Evolutionary conservation across 2,888 invertebrate species (phyloP).

Genomic region (Bombyx huttoni): DNA sequence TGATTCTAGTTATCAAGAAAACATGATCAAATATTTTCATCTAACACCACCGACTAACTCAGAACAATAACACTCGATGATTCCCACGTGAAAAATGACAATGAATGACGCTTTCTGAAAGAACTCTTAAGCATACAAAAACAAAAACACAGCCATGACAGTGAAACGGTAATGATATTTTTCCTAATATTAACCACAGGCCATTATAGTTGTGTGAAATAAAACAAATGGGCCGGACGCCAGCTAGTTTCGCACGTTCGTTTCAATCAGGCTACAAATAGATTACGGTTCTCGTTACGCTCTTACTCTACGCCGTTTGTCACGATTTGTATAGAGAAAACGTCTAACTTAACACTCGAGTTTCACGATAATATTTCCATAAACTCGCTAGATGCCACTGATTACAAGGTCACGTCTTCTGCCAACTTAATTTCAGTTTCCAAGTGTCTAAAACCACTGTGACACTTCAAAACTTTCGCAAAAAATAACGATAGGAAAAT

Average conservation of each 20-base stretch:
- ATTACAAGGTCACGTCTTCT: no score
- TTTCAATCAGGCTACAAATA: conserved; percentile 26
- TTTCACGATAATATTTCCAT: background rate
- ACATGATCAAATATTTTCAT: no score
- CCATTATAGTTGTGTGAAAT: conserved; percentile 21
- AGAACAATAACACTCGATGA: background rate
- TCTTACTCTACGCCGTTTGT: conserved; percentile 16
- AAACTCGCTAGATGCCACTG: no score
- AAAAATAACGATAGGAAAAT: background rate
- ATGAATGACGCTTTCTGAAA: background rate
- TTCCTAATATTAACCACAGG: conserved; percentile 16
- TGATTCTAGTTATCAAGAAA: no score
- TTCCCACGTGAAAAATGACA: background rate
- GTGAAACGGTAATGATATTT: conserved; percentile 19
- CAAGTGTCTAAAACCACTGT: background rate
- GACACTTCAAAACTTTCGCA: background rate
- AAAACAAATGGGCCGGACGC: conserved; percentile 33
- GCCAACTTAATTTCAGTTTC: background rate
- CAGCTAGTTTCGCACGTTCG: conserved; percentile 32
- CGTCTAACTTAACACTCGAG: background rate
- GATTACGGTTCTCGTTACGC: conserved; percentile 28
- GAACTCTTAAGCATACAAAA: conserved; percentile 6
- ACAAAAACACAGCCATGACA: conserved; percentile 13
- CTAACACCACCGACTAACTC: background rate
- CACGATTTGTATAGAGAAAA: background rate